Evolutionary conservation across 1,140 invertebrate species (phyloP), one percentile per base, ranked within the genome.

Genomic region (Anoplolepis gracilipes): DNA sequence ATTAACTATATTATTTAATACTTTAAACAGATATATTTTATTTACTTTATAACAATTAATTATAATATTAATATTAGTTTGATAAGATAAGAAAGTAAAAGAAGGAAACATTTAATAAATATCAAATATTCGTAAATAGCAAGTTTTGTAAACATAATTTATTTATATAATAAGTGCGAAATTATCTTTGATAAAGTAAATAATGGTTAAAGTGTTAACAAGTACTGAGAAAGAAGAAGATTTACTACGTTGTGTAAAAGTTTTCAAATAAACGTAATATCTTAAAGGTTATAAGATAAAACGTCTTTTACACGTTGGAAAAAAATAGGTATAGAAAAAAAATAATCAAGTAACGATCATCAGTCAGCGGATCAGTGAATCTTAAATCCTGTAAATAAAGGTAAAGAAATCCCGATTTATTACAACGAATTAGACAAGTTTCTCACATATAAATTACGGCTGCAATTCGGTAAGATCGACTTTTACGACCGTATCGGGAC

Each of bases 171-270:
- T n/a, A 49, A 64, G 28, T 28, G 28, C n/a, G 39, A 49, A 19
- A 16, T 78, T 65, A 78, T 39, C 76, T 78, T 78, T 78, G 46
- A 49, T 13, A 2, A 46, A 0, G 7, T 7, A 22, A 39, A 5
- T 13, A 67, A 42, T 49, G n/a, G 65, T 53, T 61, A 65, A 49
- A 64, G 39, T 78, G 42, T 65, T 25, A 78, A 65, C 42, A 49
- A 49, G 46, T 49, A 28, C 16, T 13, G 42, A 65, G 39, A n/a
- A 67, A 28, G 30, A 4, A 19, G 22, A 55, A 78, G 49, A 53
- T n/a, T 49, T 42, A 13, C 11, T 30, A 49, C 28, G 30, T 42
- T 64, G n/a, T 62, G 25, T 6, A 7, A 62, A n/a, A 49, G 28
- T 67, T 25, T 69, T 25, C n/a, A 11, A 22, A 55, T 4, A 13